These are phyloP conservation scores for Pararge aegeria DNA, from an alignment of 1,140 invertebrate species.

Conservation along the genomic window DNA sequence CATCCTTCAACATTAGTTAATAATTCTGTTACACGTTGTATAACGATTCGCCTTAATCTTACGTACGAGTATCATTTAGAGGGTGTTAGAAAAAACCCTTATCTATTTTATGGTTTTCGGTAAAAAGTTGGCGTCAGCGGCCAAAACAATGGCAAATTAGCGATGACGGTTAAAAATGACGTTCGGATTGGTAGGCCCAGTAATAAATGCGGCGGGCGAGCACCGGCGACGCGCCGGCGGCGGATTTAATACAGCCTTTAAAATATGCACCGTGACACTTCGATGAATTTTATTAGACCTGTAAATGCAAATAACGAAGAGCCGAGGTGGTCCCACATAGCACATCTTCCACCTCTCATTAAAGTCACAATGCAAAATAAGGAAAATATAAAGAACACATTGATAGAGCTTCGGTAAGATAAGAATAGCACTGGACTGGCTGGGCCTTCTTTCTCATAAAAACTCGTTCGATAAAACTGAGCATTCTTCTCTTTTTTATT, in stretches of 20 bases:
- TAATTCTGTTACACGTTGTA: no score
- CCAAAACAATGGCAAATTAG: constrained; percentile 78
- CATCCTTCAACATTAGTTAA: no score
- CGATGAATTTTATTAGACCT: constrained; percentile 14
- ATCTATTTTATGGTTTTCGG: constrained; percentile 76
- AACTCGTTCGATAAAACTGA: no score
- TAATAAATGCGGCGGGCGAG: constrained; percentile 55
- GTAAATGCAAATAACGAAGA: constrained; percentile 3
- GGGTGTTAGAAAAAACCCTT: constrained; percentile 53
- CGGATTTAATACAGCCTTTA: constrained; percentile 52
- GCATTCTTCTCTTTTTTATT: no score
- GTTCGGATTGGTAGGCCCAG: constrained; percentile 50
- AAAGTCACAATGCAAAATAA: no score
- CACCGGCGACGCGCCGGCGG: constrained; percentile 47
- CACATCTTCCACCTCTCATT: no score
- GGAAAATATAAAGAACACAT: no score
- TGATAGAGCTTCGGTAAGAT: no score
- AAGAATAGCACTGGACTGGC: no score
- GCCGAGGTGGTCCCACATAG: no score
- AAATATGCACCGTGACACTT: constrained; percentile 36
- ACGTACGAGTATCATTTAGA: constrained; percentile 55
- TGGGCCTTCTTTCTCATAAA: no score
- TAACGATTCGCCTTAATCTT: constrained; percentile 36
- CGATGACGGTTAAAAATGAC: constrained; percentile 77
- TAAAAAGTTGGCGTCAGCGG: constrained; percentile 72